A percentile compares a stretch with the other conserved stretches of the same genome.
phyloP scores from a whole-genome alignment of 2,888 invertebrate species.

The Perdita meconis region DNA sequence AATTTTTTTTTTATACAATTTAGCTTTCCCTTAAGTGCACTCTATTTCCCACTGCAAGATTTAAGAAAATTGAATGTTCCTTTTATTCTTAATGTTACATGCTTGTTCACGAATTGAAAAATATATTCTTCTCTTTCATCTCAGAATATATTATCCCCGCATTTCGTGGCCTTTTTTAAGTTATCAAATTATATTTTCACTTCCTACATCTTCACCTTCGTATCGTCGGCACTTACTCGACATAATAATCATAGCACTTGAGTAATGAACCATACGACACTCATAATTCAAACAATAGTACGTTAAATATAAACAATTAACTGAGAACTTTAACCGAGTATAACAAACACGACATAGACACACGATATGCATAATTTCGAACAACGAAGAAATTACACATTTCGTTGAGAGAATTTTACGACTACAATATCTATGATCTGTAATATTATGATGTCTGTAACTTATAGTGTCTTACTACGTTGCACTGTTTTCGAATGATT shows the following conservation, averaged over 20 bases:
- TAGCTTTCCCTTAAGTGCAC: no score
- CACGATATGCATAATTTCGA: neutral
- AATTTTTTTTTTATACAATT: no score
- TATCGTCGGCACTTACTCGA: neutral
- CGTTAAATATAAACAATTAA: neutral
- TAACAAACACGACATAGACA: neutral
- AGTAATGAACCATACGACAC: neutral
- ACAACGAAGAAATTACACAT: neutral
- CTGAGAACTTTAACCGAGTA: conserved; percentile 2
- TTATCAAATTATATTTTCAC: no score
- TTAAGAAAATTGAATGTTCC: neutral
- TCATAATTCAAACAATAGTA: neutral
- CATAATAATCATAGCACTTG: neutral
- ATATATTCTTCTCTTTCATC: conserved; percentile 7
- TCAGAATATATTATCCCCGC: neutral
- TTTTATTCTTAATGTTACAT: neutral
- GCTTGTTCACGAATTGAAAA: conserved; percentile 3
- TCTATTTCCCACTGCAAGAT: no score
- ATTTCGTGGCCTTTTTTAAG: neutral
- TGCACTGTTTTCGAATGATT: neutral
- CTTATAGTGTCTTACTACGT: neutral
- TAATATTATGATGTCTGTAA: neutral
- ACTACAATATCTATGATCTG: neutral
- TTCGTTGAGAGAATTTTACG: neutral
- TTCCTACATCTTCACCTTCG: no score